These are phyloP conservation scores for Cnemophilus loriae DNA, from an alignment of 2,113 vertebrate species.

Conservation along the genomic window DNA sequence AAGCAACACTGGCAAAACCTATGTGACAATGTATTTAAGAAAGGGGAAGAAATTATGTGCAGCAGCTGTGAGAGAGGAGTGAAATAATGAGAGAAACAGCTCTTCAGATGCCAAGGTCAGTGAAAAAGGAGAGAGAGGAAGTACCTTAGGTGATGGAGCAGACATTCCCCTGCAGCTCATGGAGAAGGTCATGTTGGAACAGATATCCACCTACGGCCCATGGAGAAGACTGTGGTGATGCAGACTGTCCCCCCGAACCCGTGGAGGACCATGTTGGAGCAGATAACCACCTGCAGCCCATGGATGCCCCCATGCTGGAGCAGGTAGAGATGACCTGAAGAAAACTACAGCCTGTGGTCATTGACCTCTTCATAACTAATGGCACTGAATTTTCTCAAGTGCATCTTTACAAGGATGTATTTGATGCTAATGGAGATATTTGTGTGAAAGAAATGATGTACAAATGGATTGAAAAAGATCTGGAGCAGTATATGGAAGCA, in stretches of 20 bases:
- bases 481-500: conserved; percentile 70
- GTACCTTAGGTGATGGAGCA: not conserved
- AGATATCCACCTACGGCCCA: not conserved
- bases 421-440: not conserved
- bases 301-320: not conserved
- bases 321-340: not conserved
- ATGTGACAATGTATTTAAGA: not conserved
- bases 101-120: not conserved
- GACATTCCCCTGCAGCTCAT: not conserved
- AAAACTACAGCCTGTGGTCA: not conserved
- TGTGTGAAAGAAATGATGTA: not conserved
- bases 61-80: not conserved
- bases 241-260: not conserved
- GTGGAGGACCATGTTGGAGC: fast-evolving
- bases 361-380: not conserved
- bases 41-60: not conserved
- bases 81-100: not conserved
- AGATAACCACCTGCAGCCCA: not conserved
- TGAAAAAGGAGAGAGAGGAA: not conserved
- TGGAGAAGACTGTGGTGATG: too few species aligned
- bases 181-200: not conserved
- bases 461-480: not conserved
- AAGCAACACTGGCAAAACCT: fast-evolving
- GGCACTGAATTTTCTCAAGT: not conserved
- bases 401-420: not conserved